A percentile compares a stretch with the other conserved stretches of the same genome.
phyloP scores from a whole-genome alignment of 2,113 vertebrate species.

The Numida meleagris region DNA sequence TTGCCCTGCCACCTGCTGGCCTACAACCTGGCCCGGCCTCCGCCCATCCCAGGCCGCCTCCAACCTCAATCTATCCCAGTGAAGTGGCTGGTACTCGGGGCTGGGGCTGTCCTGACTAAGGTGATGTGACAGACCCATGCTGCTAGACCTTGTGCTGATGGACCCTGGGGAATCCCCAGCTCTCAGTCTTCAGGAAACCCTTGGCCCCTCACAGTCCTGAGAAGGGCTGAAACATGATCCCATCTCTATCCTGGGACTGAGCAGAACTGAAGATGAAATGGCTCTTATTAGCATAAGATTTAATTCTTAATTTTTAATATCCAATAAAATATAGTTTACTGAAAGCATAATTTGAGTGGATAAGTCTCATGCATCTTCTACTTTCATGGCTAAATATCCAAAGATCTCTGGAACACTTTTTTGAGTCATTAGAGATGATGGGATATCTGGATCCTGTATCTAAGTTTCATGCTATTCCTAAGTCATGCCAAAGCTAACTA shows the following conservation, averaged over 20 bases:
- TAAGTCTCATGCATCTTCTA: neutral
- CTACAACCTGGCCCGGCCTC: fast-evolving
- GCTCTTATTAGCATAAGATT: neutral
- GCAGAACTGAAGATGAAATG: neutral
- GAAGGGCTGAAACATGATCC: neutral
- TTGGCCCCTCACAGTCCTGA: neutral
- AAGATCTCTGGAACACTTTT: neutral
- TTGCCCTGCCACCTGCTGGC: fast-evolving
- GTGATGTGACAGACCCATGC: fast-evolving
- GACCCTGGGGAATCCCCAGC: fast-evolving
- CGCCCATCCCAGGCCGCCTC: neutral
- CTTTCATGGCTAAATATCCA: neutral
- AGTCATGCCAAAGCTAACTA: constrained; percentile 8
- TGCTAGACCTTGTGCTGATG: fast-evolving
- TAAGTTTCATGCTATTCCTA: neutral
- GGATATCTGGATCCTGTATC: neutral
- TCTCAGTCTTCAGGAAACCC: neutral
- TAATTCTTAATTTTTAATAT: neutral
- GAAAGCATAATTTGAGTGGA: neutral
- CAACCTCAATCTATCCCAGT: no score
- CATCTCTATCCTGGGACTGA: neutral
- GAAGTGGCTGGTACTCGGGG: fast-evolving
- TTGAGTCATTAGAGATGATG: neutral
- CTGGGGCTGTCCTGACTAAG: neutral
- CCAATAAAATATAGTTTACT: neutral